These are phyloP conservation scores for Erebia ligea DNA, from an alignment of 2,888 invertebrate genomes.

Conservation along the genomic window DNA sequence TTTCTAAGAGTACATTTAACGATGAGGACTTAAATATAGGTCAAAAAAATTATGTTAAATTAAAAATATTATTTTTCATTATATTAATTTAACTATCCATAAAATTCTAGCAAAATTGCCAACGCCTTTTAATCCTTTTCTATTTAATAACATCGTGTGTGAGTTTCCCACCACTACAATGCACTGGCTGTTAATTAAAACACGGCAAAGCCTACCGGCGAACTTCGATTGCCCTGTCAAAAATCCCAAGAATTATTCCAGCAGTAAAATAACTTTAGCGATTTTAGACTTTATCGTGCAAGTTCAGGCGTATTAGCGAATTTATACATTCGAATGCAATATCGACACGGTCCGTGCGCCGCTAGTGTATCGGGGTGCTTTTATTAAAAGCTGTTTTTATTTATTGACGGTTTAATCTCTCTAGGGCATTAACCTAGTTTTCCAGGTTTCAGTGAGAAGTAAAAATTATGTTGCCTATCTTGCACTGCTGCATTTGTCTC, in stretches of 20 bases:
- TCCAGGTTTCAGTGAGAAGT: neutral
- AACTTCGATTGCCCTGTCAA: constrained; percentile 83
- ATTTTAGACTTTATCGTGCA: constrained; percentile 80
- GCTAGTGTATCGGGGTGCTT: constrained; percentile 63
- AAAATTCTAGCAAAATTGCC: neutral
- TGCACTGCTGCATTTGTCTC: neutral
- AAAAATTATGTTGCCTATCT: neutral
- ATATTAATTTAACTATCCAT: too few species aligned
- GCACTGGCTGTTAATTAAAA: constrained; percentile 72
- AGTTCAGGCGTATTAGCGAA: constrained; percentile 81
- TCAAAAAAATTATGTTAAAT: too few species aligned
- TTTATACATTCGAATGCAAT: constrained; percentile 72
- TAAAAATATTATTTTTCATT: too few species aligned
- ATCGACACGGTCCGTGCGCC: constrained; percentile 65
- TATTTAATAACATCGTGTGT: neutral
- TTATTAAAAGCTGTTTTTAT: constrained; percentile 80
- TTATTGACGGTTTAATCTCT: constrained; percentile 70
- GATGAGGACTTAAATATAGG: too few species aligned
- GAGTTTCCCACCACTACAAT: constrained; percentile 11
- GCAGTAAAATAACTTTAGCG: constrained; percentile 78
- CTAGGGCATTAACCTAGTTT: constrained; percentile 36
- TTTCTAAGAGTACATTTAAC: constrained; percentile 43
- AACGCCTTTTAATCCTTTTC: neutral
- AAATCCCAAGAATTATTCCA: constrained; percentile 82
- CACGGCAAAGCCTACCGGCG: constrained; percentile 50